Base-by-base conservation (phyloP, 2,113 vertebrate genomes). In the Trichomycterus rosablanca region DNA sequence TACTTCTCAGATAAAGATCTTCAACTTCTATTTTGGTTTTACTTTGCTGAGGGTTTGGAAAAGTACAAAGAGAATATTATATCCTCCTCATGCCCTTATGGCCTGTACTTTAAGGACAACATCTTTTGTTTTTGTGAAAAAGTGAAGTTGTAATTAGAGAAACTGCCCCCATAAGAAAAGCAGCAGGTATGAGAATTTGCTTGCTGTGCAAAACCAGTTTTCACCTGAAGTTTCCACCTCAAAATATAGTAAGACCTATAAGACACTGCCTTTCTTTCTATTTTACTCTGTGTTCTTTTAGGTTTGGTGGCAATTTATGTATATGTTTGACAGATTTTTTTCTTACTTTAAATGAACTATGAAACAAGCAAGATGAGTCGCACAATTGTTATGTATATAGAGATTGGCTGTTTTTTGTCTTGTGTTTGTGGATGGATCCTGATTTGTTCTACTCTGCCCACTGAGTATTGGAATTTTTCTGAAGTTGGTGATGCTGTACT, bases 401-500 rank as follows among this genome's bases (percentile, higher is more conserved):
- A 97, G 85, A 93, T 96, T 32, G 80, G 90, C 51, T 93, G 92
- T 56, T 95, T 94, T 72, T 64, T 89, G 61, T 67, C 91, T 32
- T 88, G 86, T 26, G 66, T 95, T 22, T 77, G 80, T 0, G 94
- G 95, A 43, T 97, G 94, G 94, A 89, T 94, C 58, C 80, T 96
- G 55, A 85, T 91, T 22, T 94, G 89, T 40, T 95, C 93, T 64
- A 95, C 94, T 18, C 79, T 95, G 83, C 89, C 90, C 66, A 95
- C 83, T 14, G 94, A 96, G 76, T 94, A 93, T 77, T 97, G 94
- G 94, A 92, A 93, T 24, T 90, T 92, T 72, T 97, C 94, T 34
- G 88, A 90, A 70, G 89, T 93, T 46, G 84, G 84, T 44, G 89
- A 85, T 68, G 83, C 89, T 1, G 93, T 96, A 71, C 88, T 97